A percentile compares a stretch with the other conserved stretches of the same genome.
Conservation (phyloP, 2,888 invertebrate genomes). For the Pemphredon lugubris region DNA sequence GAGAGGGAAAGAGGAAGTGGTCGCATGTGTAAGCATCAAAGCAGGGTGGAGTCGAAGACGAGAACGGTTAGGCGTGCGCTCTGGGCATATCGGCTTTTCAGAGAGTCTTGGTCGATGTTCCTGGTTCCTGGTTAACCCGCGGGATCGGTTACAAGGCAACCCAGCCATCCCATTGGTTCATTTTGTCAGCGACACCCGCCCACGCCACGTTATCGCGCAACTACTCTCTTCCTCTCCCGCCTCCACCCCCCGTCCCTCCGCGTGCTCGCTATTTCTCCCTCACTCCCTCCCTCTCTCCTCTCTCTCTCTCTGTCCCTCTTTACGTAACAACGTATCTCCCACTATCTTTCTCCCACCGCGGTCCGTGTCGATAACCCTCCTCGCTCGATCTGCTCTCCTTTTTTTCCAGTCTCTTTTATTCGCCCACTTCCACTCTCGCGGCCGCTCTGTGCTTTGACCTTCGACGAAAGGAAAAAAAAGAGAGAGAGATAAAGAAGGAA, state of each 20-base stretch:
- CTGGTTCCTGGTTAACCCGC: constrained; percentile 78
- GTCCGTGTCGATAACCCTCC: constrained; percentile 59
- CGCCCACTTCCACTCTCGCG: constrained; percentile 2
- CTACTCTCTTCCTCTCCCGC: constrained; percentile 47
- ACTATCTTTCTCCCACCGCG: constrained; percentile 19
- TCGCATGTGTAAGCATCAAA: constrained; percentile 56
- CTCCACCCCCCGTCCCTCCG: too few species aligned
- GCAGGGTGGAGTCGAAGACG: constrained; percentile 68
- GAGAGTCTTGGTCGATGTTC: constrained; percentile 73
- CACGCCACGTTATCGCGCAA: constrained; percentile 75
- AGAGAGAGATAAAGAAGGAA: too few species aligned
- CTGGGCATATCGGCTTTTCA: constrained; percentile 70
- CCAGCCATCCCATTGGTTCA: constrained; percentile 76
- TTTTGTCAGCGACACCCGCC: constrained; percentile 81
- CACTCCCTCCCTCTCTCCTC: not conserved
- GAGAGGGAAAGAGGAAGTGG: constrained; percentile 51
- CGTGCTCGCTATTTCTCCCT: constrained; percentile 2
- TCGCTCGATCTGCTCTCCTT: constrained; percentile 19
- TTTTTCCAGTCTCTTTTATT: constrained; percentile 4
- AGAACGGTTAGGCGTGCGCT: constrained; percentile 72
- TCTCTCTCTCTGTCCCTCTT: constrained; percentile 1
- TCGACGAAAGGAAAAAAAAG: constrained; percentile 55
- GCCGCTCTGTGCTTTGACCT: constrained; percentile 52
- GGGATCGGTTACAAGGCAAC: constrained; percentile 78
- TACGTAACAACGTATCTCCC: constrained; percentile 7